phyloP scores from a whole-genome alignment of 2,797 vertebrate genomes.

The Gymnodraco acuticeps region DNA sequence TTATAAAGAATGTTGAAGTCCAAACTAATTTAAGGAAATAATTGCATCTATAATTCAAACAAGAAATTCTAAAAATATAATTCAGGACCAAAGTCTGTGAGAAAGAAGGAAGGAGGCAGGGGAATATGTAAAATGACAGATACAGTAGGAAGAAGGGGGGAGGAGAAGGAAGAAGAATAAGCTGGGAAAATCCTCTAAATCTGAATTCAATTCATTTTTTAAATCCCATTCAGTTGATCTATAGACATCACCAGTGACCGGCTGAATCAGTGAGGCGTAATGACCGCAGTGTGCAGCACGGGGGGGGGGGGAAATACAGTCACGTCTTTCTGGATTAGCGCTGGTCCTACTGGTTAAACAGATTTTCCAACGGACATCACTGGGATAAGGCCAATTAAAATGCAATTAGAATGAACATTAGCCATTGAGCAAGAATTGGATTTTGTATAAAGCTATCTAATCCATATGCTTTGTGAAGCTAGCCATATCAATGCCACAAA shows the following conservation, averaged over 20 bases:
- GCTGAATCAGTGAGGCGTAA: conserved; percentile 35
- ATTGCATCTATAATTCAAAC: too few species aligned
- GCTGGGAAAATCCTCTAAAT: conserved; percentile 45
- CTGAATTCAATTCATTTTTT: conserved; percentile 36
- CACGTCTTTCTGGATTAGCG: conserved; percentile 36
- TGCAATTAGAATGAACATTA: conserved; percentile 48
- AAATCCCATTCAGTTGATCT: conserved; percentile 49
- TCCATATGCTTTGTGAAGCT: conserved; percentile 38
- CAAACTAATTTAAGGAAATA: background rate
- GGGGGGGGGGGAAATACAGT: background rate
- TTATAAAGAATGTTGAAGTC: background rate
- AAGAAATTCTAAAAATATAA: background rate
- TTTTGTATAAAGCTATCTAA: conserved; percentile 31
- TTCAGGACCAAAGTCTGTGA: background rate
- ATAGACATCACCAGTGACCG: conserved; percentile 26
- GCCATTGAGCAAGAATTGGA: conserved; percentile 27
- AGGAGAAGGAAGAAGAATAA: conserved; percentile 7
- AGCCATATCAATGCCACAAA: conserved; percentile 13
- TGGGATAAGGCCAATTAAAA: conserved; percentile 46
- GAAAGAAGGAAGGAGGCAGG: conserved; percentile 22
- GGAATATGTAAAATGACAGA: conserved; percentile 24
- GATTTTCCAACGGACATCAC: conserved; percentile 27
- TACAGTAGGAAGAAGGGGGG: background rate
- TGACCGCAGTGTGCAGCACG: conserved; percentile 9
- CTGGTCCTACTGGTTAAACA: conserved; percentile 37